phyloP scores from a whole-genome alignment of 2,113 vertebrate genomes.

The Dicrurus megarhynchus region DNA sequence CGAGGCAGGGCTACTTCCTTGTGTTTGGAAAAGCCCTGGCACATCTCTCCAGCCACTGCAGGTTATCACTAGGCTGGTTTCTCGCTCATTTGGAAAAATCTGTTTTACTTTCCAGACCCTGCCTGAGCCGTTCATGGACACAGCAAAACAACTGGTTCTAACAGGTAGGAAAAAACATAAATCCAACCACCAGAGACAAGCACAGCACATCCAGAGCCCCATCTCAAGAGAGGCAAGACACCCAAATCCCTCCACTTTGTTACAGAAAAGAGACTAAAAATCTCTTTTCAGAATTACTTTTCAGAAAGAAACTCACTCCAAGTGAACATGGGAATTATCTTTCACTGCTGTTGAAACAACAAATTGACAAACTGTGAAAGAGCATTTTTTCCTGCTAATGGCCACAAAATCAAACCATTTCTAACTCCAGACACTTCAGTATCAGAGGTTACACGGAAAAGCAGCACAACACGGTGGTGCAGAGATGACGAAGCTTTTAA shows the following conservation, averaged over 20 bases:
- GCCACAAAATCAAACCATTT: background rate
- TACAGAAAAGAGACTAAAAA: background rate
- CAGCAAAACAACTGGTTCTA: background rate
- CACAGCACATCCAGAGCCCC: background rate
- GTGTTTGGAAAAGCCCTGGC: slow-evolving; percentile 1
- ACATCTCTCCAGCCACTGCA: background rate
- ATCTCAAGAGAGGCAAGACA: background rate
- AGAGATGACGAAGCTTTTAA: background rate
- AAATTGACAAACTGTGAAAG: background rate
- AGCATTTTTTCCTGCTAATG: background rate
- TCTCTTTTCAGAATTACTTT: rapidly evolving
- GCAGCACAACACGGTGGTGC: rapidly evolving
- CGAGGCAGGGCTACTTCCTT: background rate
- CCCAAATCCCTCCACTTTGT: background rate
- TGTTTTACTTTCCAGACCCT: background rate
- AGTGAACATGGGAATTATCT: background rate
- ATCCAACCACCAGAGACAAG: background rate
- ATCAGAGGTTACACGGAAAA: background rate
- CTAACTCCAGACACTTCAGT: background rate
- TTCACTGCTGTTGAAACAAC: background rate
- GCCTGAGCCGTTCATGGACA: rapidly evolving
- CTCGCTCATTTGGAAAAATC: background rate
- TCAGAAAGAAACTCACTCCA: background rate
- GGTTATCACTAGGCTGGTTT: background rate
- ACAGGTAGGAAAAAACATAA: background rate